phyloP scores from a whole-genome alignment of 2,113 vertebrate species.

The Muscicapa adusta region DNA sequence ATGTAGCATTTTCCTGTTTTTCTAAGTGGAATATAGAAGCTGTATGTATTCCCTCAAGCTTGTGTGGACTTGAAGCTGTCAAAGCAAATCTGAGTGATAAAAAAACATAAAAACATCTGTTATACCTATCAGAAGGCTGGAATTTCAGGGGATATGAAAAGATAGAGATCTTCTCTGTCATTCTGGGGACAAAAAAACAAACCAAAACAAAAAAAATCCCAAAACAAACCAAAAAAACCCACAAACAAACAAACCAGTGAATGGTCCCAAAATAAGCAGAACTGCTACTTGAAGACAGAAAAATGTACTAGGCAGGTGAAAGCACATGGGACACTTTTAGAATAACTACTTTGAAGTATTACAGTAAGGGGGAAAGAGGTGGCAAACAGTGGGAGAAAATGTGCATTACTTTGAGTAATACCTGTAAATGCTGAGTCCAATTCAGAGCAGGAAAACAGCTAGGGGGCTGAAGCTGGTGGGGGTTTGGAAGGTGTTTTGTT shows the following conservation, averaged over 20 bases:
- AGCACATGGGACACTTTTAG: background rate
- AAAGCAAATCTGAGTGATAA: background rate
- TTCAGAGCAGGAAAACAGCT: background rate
- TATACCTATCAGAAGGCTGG: background rate
- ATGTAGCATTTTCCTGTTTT: background rate
- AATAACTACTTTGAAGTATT: background rate
- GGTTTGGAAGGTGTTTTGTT: background rate
- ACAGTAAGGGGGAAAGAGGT: background rate
- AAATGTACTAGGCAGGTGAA: background rate
- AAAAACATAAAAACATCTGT: background rate
- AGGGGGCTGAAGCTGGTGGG: background rate
- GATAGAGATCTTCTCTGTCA: background rate
- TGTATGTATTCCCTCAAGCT: background rate
- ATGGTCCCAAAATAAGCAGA: background rate
- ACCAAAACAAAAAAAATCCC: background rate
- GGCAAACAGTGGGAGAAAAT: background rate
- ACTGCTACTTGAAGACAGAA: background rate
- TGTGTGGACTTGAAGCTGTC: background rate
- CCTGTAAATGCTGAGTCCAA: background rate
- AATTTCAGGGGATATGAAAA: background rate
- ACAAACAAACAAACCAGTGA: background rate
- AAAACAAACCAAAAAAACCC: background rate
- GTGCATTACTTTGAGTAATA: background rate
- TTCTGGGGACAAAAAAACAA: background rate
- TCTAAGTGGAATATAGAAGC: background rate